Evolutionary conservation across 2,113 vertebrate genomes (phyloP), one percentile per base, ranked within the genome.

Genomic region (Synodontis membranacea): DNA sequence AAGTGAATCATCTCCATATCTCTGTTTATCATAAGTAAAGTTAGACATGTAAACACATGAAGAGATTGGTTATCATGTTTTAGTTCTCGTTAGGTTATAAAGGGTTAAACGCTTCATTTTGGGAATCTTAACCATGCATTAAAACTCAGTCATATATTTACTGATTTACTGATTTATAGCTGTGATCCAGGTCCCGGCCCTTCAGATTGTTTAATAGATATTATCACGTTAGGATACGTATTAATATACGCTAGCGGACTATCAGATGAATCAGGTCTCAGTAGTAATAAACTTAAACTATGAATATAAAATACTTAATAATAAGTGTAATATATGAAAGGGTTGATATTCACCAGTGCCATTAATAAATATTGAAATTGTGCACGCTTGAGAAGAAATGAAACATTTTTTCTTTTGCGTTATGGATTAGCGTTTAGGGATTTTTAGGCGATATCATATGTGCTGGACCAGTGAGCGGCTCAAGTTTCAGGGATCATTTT

Each of bases 401-500:
- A 42, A 78, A 10, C n/a, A n/a, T 50, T 54, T 50, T 50, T 34
- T 3, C 4, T 76, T 80, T 80, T 39, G 50, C 52, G 39, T 11
- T 56, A 80, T 23, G 12, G 6, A 46, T n/a, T 50, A n/a, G 74
- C 12, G 17, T 76, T 76, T 31, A 50, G 25, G 11, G 6, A 81
- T 88, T 34, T 82, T 82, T 54, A 31, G 21, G 34, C 52, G 82
- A 64, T 83, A 84, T 80, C 21, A 80, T 25, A 34, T 28, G 54
- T 46, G 74, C 60, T 85, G 83, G 84, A 83, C 90, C 39, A 86
- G 91, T 88, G 86, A 79, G 89, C 91, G 89, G 91, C 88, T 93
- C 91, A 68, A 91, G 89, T 93, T 94, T 93, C 92, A 91, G 92
- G 93, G 94, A 93, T 91, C 86, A 88, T 93, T 94, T 93, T 93